phyloP scores from a whole-genome alignment of 2,888 invertebrate species.

The Neuroscelio doddi region DNA sequence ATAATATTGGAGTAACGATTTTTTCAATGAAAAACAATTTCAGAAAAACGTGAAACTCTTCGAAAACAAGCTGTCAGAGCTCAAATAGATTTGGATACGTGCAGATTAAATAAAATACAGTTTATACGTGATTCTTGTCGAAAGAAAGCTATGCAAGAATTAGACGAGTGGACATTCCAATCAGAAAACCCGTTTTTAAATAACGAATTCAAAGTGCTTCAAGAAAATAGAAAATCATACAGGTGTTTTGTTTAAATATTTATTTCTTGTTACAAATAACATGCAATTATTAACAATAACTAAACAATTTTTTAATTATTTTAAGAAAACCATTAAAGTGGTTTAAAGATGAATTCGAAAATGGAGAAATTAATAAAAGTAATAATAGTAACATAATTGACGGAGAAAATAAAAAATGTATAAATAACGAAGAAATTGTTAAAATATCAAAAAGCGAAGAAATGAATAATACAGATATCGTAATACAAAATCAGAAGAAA shows the following conservation, averaged over 20 bases:
- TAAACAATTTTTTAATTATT: slow-evolving; percentile 3
- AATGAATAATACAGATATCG: too few species aligned
- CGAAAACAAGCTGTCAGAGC: slow-evolving; percentile 77
- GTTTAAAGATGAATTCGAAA: slow-evolving; percentile 51
- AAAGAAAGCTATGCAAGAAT: slow-evolving; percentile 77
- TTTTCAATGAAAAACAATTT: slow-evolving; percentile 16
- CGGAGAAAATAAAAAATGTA: slow-evolving; percentile 22
- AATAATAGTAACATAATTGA: too few species aligned
- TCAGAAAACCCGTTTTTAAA: slow-evolving; percentile 52
- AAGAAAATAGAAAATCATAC: slow-evolving; percentile 60
- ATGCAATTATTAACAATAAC: background rate
- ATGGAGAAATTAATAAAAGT: slow-evolving; percentile 17
- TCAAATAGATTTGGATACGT: slow-evolving; percentile 76
- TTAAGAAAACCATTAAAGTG: slow-evolving; percentile 57
- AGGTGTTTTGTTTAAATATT: slow-evolving; percentile 46
- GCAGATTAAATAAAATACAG: slow-evolving; percentile 78
- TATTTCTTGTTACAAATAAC: background rate
- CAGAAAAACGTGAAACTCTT: slow-evolving; percentile 74
- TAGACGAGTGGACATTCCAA: slow-evolving; percentile 76
- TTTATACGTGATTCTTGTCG: slow-evolving; percentile 77
- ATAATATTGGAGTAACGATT: too few species aligned
- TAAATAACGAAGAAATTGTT: slow-evolving; percentile 28
- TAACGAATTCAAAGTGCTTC: slow-evolving; percentile 38
- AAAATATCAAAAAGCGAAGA: slow-evolving; percentile 14
- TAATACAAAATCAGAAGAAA: too few species aligned